A percentile compares a stretch with the other conserved stretches of the same genome.
Evolutionary conservation across 2,888 invertebrate genomes (phyloP).

Genomic region (Rotaria socialis): DNA sequence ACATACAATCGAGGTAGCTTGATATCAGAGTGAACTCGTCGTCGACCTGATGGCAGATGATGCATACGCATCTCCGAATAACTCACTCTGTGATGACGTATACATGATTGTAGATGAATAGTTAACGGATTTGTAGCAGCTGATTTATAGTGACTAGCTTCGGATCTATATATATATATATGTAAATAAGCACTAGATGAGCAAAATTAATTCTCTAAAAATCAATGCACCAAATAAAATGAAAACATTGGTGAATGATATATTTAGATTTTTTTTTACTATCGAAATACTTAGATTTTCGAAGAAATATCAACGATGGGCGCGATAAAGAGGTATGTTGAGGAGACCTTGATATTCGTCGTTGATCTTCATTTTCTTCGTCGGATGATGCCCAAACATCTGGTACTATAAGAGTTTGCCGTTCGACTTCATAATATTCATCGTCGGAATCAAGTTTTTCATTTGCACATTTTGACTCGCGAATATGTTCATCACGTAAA

Average conservation of each 20-base stretch:
- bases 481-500: slow-evolving; percentile 49
- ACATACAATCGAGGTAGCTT: background rate
- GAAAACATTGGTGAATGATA: too few species aligned
- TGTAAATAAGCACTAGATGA: too few species aligned
- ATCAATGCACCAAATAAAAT: too few species aligned
- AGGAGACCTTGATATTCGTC: background rate
- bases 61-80: background rate
- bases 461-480: background rate
- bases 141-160: background rate
- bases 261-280: too few species aligned
- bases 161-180: background rate
- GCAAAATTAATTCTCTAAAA: too few species aligned
- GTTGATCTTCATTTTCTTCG: background rate
- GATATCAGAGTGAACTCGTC: background rate
- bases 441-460: background rate
- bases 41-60: background rate
- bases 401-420: background rate
- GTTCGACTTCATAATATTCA: background rate
- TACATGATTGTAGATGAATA: background rate
- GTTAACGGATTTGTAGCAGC: background rate
- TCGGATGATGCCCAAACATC: slow-evolving; percentile 26
- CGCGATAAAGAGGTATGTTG: too few species aligned
- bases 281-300: too few species aligned
- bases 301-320: too few species aligned
- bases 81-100: background rate